A percentile compares a stretch with the other conserved stretches of the same genome.
Conservation (phyloP, 1,140 invertebrate species). For the Drosophila neocordata region DNA sequence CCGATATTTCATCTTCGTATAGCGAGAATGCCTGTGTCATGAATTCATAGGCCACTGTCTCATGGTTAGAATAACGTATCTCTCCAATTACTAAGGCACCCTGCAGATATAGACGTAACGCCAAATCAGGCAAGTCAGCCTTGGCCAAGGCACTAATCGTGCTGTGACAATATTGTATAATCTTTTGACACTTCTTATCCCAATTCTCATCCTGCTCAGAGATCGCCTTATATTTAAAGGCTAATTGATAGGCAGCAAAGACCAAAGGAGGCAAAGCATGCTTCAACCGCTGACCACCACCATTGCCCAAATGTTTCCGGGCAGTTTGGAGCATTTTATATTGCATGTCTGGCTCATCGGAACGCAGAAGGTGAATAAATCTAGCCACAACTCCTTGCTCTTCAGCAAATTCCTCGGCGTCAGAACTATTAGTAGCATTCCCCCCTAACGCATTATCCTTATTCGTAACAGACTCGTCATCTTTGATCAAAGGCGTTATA, state of each 20-base stretch:
- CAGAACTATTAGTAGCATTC: conserved; percentile 74
- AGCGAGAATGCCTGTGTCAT: conserved; percentile 98
- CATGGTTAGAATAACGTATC: conserved; percentile 96
- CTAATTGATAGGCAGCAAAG: conserved; percentile 96
- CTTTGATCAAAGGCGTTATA: conserved; percentile 93
- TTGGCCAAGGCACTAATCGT: conserved; percentile 97
- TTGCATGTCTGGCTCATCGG: conserved; percentile 95
- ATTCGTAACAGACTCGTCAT: conserved; percentile 87
- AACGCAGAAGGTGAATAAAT: conserved; percentile 95
- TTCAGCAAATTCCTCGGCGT: conserved; percentile 98
- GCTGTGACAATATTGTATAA: conserved; percentile 98
- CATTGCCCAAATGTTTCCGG: conserved; percentile 93
- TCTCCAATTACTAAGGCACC: conserved; percentile 96
- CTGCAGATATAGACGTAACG: conserved; percentile 96
- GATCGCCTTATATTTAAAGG: conserved; percentile 90
- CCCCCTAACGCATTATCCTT: conserved; percentile 82
- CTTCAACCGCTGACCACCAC: conserved; percentile 93
- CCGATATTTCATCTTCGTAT: conserved; percentile 99
- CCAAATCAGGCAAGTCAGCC: conserved; percentile 95
- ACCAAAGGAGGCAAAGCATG: conserved; percentile 98
- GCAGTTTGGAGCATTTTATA: conserved; percentile 95
- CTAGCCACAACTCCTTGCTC: conserved; percentile 96
- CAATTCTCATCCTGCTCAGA: conserved; percentile 96
- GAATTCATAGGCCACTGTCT: conserved; percentile 99
- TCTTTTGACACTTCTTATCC: conserved; percentile 99